A percentile compares a stretch with the other conserved stretches of the same genome.
These are phyloP conservation scores for Montipora capitata DNA, from an alignment of 92 coral and sea anemone genomes.

Conservation along the genomic window DNA sequence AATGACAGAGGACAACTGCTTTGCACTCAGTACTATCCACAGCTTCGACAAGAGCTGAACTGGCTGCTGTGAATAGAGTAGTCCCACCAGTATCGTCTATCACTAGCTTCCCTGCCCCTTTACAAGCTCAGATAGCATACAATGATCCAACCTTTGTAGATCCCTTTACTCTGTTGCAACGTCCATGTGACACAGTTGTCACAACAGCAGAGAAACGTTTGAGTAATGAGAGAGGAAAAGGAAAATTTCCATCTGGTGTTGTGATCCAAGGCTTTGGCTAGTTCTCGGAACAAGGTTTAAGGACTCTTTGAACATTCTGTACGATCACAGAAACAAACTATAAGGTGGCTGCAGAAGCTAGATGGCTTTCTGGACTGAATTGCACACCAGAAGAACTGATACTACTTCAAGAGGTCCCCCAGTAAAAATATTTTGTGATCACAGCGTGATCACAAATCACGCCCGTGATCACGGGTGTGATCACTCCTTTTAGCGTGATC, in stretches of 20 bases:
- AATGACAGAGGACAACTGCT: neutral
- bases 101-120: neutral
- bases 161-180: neutral
- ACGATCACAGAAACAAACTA: neutral
- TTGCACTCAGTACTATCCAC: neutral
- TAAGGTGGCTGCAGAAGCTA: constrained; percentile 44
- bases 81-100: neutral
- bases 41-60: neutral
- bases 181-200: constrained; percentile 44
- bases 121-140: neutral
- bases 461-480: no score
- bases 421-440: constrained; percentile 37
- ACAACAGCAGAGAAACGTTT: constrained; percentile 21
- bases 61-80: neutral
- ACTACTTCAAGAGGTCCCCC: constrained; percentile 10
- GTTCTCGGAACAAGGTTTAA: constrained; percentile 50
- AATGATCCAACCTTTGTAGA: neutral
- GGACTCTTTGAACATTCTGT: constrained; percentile 42
- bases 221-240: neutral
- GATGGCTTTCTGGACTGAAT: constrained; percentile 45
- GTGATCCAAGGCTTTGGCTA: constrained; percentile 46
- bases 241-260: constrained; percentile 11
- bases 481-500: no score
- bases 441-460: no score
- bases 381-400: neutral